Conservation (phyloP, 2,113 vertebrate species). For the Pogonocichla stellata region DNA sequence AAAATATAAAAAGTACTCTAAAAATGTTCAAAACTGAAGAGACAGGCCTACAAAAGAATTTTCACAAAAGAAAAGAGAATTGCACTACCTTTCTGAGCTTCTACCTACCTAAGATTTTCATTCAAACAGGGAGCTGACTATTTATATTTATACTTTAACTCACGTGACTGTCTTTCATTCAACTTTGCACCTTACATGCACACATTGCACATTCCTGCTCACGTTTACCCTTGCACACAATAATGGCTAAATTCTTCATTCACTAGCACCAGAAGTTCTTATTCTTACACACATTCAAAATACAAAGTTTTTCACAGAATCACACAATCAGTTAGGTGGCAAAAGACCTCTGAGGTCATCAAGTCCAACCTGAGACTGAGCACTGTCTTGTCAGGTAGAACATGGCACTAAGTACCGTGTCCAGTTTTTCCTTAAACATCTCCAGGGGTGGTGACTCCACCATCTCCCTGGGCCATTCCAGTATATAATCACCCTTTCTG, state of each 20-base stretch:
- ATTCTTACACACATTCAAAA: not conserved
- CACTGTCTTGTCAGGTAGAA: not conserved
- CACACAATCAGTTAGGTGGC: not conserved
- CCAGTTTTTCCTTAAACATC: not conserved
- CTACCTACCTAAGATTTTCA: not conserved
- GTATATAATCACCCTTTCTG: not conserved
- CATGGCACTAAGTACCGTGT: not conserved
- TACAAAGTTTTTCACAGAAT: not conserved
- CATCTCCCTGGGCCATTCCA: not conserved
- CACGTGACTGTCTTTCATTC: not conserved
- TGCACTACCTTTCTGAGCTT: not conserved
- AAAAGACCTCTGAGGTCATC: not conserved
- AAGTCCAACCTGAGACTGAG: not conserved
- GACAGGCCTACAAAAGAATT: not conserved
- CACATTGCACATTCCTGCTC: not conserved
- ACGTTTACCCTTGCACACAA: not conserved
- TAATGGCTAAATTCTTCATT: not conserved
- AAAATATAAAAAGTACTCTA: not conserved
- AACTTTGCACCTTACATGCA: not conserved
- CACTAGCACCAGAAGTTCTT: not conserved
- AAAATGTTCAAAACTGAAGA: not conserved
- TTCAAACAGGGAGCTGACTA: not conserved
- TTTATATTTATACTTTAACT: not conserved
- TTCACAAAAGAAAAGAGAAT: not conserved
- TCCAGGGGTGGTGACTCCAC: not conserved